A percentile compares a stretch with the other conserved stretches of the same genome.
phyloP scores from a whole-genome alignment of 2,797 vertebrate genomes.

The Onychomys arenicola region DNA sequence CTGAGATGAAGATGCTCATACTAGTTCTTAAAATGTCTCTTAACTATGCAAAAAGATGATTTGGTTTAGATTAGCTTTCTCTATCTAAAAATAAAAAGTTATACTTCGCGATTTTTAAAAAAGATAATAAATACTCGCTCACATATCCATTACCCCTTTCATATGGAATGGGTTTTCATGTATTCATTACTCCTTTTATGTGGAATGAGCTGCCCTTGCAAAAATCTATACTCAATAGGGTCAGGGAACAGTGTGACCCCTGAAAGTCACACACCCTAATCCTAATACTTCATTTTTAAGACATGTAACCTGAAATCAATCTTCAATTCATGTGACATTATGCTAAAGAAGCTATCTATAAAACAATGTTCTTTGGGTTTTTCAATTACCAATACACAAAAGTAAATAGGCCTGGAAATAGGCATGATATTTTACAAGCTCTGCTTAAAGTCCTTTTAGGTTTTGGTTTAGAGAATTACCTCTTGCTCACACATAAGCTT shows the following conservation, averaged over 20 bases:
- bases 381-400: slow-evolving; percentile 4
- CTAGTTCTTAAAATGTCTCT: background rate
- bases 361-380: background rate
- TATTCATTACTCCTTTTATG: too few relatives aligned
- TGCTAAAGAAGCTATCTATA: background rate
- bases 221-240: too few relatives aligned
- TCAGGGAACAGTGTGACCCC: too few relatives aligned
- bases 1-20: background rate
- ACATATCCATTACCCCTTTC: background rate
- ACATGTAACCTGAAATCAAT: background rate
- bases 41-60: background rate
- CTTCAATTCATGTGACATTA: background rate
- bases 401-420: background rate
- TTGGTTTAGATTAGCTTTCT: background rate
- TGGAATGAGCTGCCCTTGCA: too few relatives aligned
- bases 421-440: background rate
- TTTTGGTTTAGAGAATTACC: background rate
- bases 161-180: background rate
- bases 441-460: background rate
- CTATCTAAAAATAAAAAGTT: background rate
- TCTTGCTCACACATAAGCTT: background rate
- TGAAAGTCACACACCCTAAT: background rate
- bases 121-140: background rate
- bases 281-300: background rate
- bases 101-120: background rate